A percentile compares a stretch with the other conserved stretches of the same genome.
Conservation (phyloP, 2,113 vertebrate species). For the Camelus dromedarius region DNA sequence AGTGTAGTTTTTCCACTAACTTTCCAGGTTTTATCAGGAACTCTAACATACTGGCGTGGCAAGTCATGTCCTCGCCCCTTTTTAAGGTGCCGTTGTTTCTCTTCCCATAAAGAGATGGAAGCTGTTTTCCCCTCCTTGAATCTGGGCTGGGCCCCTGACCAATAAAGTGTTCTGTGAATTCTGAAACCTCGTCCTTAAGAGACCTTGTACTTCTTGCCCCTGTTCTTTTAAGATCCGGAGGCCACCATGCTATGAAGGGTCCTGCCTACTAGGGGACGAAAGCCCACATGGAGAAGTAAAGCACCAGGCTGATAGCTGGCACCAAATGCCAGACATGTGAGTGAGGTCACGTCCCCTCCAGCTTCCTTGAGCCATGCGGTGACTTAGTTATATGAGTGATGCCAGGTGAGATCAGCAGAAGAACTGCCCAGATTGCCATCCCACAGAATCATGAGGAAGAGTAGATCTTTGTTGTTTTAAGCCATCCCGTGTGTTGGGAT, state of each 20-base stretch:
- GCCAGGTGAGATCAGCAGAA: neutral
- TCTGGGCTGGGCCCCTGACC: neutral
- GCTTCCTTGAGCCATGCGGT: neutral
- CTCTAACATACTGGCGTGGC: neutral
- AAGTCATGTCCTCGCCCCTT: neutral
- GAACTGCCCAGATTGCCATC: neutral
- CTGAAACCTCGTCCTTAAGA: neutral
- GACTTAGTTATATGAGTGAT: neutral
- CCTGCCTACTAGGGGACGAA: neutral
- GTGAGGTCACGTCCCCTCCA: neutral
- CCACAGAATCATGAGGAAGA: neutral
- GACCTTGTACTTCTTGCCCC: neutral
- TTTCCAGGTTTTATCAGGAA: neutral
- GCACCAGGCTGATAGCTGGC: neutral
- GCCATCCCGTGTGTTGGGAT: neutral
- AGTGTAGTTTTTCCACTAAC: neutral
- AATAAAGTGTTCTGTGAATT: neutral
- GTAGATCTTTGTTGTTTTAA: neutral
- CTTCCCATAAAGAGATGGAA: neutral
- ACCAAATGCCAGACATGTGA: rapidly evolving
- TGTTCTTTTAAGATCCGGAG: neutral
- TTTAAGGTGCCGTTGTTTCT: neutral
- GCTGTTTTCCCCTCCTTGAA: neutral
- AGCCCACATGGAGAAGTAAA: rapidly evolving
- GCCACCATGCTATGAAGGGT: neutral